phyloP scores from a whole-genome alignment of 2,113 vertebrate species.

The Gila orcuttii region DNA sequence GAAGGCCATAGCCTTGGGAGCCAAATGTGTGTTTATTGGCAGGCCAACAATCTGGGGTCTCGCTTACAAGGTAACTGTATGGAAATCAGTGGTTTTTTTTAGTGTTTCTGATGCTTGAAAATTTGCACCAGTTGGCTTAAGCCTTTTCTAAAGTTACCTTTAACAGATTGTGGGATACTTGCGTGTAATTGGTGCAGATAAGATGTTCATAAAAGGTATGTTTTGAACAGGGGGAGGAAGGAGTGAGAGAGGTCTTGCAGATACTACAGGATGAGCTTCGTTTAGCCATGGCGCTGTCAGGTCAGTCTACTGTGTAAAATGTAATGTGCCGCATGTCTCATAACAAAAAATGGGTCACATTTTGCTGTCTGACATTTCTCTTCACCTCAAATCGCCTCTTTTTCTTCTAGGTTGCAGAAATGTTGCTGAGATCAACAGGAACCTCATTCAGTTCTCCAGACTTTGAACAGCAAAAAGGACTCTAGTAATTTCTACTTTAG shows the following conservation, averaged over 20 bases:
- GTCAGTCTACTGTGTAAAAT: slow-evolving; percentile 68
- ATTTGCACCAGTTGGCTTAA: background rate
- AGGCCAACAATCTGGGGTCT: slow-evolving; percentile 93
- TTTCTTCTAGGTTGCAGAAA: slow-evolving; percentile 79
- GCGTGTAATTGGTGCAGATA: background rate
- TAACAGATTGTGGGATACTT: background rate
- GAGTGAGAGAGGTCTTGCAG: slow-evolving; percentile 85
- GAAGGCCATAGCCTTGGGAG: slow-evolving; percentile 90
- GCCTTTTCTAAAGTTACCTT: background rate
- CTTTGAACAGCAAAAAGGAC: slow-evolving; percentile 62
- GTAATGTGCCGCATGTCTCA: background rate
- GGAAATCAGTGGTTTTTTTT: slow-evolving; percentile 7
- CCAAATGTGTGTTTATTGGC: slow-evolving; percentile 92
- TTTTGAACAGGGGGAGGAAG: slow-evolving; percentile 84
- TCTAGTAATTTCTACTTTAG: background rate
- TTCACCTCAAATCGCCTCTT: background rate
- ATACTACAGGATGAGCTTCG: slow-evolving; percentile 89
- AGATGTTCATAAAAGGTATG: slow-evolving; percentile 8
- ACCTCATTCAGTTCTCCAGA: slow-evolving; percentile 80
- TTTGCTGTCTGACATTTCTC: background rate
- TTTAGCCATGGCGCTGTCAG: slow-evolving; percentile 87
- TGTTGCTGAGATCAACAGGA: slow-evolving; percentile 80
- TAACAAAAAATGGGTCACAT: background rate
- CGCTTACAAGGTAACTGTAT: slow-evolving; percentile 84
- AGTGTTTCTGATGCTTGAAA: background rate